Base-by-base conservation (phyloP, 2,113 vertebrate genomes). In the Amblyopsis rosae region DNA sequence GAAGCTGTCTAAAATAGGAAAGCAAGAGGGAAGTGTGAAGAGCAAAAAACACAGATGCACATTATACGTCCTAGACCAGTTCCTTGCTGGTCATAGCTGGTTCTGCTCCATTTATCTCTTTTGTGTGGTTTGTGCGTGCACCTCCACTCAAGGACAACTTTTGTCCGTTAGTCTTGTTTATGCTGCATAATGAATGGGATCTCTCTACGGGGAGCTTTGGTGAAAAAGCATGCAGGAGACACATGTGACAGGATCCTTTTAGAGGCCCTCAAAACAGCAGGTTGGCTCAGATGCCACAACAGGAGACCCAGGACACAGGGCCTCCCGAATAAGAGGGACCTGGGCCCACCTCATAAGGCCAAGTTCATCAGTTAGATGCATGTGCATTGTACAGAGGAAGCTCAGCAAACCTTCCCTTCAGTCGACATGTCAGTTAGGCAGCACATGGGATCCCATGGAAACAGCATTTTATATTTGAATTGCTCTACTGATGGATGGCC, bases 71-170 rank as follows among this genome's bases (percentile, higher is more conserved):
- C 75, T 76, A 74, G 76, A 91, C 89, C 90, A 86, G 90, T 91
- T 92, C 46, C 69, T 77, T 87, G 86, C 92, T 93, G 91, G 92
- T 94, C 84, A 72, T 82, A 85, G 84, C 92, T 92, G 90, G 93
- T 92, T 93, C 86, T 81, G 73, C 81, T 70, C 80, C 82, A 86
- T 89, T 86, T 80, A 88, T 82, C 80, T 75, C 73, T 65, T 26
- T 72, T 74, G 45, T 82, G 74, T 77, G 75, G 77, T 86, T 87
- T 77, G 87, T 69, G 68, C 68, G 75, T 76, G 71, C 65, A 68
- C 66, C 66, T 83, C 41, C 68, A 79, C 69, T 76, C 53, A 66
- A 73, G 62, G 82, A 66, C 75, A 76, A 72, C 74, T 82, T 84
- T 56, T 67, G 49, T 66, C 57, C 63, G 70, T 55, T 60, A 49